phyloP scores from a whole-genome alignment of 2,888 invertebrate genomes.

The Diarsia brunnea region DNA sequence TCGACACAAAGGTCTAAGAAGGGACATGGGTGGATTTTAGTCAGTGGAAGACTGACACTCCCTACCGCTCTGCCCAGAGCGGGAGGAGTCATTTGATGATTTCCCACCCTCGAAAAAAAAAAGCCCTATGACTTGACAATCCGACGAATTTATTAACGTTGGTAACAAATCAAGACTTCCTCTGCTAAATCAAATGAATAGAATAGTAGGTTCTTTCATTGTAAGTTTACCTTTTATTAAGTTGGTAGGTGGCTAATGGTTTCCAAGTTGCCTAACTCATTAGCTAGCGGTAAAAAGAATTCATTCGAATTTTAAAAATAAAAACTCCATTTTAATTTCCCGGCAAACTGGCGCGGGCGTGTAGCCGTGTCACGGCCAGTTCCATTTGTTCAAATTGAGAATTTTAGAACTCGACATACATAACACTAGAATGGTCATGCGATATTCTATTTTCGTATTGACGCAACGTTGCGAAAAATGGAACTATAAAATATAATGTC shows the following conservation, averaged over 20 bases:
- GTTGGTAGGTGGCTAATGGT: not conserved
- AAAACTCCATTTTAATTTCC: constrained; percentile 28
- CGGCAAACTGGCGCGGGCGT: constrained; percentile 29
- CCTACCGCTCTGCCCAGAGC: no score
- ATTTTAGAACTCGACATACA: constrained; percentile 50
- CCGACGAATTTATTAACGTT: no score
- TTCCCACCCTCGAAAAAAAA: no score
- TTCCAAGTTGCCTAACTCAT: not conserved
- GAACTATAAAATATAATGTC: constrained; percentile 56
- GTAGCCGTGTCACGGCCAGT: constrained; percentile 36
- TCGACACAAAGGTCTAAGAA: no score
- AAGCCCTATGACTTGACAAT: no score
- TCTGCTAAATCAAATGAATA: not conserved
- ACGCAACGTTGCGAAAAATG: constrained; percentile 60
- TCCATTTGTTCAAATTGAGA: constrained; percentile 62
- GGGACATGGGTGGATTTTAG: no score
- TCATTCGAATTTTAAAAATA: constrained; percentile 17
- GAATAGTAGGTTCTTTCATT: not conserved
- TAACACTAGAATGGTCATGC: constrained; percentile 46
- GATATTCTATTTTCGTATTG: constrained; percentile 62
- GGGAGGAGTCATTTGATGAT: no score
- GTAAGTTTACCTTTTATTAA: not conserved
- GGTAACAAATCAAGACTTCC: no score
- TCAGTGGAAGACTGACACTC: no score
- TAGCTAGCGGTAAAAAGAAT: not conserved